A percentile compares a stretch with the other conserved stretches of the same genome.
Conservation (phyloP, 2,113 vertebrate genomes). For the Tautogolabrus adspersus region DNA sequence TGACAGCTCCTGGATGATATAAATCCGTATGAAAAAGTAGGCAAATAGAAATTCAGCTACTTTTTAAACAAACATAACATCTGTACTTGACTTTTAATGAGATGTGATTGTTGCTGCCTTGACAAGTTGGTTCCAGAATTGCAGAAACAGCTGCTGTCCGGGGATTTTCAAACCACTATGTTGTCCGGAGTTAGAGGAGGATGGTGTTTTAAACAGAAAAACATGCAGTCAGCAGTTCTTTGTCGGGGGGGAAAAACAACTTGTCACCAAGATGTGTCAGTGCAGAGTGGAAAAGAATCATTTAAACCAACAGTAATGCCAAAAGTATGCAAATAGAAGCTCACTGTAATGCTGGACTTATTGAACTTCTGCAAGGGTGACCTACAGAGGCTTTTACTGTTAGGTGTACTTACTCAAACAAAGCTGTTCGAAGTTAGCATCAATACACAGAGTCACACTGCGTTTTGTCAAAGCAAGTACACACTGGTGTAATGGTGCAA, state of each 20-base stretch:
- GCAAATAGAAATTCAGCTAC: neutral
- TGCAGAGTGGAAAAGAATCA: neutral
- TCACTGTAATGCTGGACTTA: neutral
- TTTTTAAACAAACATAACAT: neutral
- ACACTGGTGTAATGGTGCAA: neutral
- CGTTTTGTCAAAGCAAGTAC: neutral
- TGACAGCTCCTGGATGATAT: neutral
- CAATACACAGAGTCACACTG: neutral
- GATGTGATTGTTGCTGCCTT: constrained; percentile 2
- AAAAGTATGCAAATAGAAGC: constrained; percentile 7
- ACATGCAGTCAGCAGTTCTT: constrained; percentile 14
- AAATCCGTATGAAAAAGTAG: neutral
- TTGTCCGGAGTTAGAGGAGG: constrained; percentile 26
- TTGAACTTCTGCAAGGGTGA: neutral
- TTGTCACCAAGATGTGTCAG: constrained; percentile 25
- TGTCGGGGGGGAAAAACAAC: constrained; percentile 3
- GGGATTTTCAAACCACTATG: constrained; percentile 2
- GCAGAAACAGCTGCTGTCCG: constrained; percentile 14
- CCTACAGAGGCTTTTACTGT: neutral
- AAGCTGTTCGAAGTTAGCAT: neutral
- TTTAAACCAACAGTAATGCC: constrained; percentile 2
- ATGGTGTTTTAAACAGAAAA: constrained; percentile 10
- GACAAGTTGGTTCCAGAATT: constrained; percentile 6
- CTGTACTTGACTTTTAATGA: neutral
- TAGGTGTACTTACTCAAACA: neutral